Base-by-base conservation (phyloP, 2,888 invertebrate genomes). In the Pharmacophagus antenor region DNA sequence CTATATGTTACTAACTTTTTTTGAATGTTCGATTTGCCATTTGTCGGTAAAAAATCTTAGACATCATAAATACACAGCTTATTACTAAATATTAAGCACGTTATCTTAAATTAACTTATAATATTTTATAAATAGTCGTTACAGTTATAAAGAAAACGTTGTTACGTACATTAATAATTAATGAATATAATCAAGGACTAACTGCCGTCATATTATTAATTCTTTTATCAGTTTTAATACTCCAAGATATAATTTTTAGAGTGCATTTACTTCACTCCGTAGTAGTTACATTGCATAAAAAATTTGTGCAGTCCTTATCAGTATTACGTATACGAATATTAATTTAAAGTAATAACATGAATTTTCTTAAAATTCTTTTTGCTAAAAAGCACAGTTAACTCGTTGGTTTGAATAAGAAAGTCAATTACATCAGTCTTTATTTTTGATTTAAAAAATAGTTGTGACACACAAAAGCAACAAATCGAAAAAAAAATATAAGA, bases 171-270 rank as follows among this genome's bases (percentile, higher is more conserved):
- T 51, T 44, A 54, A 42, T 59, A 49, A 49, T 48, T 12, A 25
- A 42, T 25, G 27, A 21, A 54, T 25, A 53, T 48, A 57, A 15
- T 41, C 53, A 54, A 59, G 52, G 52, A 53, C 52, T 41, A 58
- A 48, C 20, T 47, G 47, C 22, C 50, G 44, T 42, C 58, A 48
- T 41, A 48, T 41, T 58, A 58, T 53, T 53, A 41, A 37, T 47
- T 47, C 37, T 53, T 48, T 58, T 53, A 58, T 53, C 58, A 25
- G 15, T 53, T 58, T 48, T 25, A 58, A 41, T 53, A 15, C 44
- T 1, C 5, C 10, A 7, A 10, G 50, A 48, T 53, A 58, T 47
- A 10, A 31, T 12, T 22, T 12, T 6, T 4, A 37, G 49, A 57
- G 18, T 37, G 46, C 58, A 52, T 52, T 52, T 44, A 51, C 27